These are phyloP conservation scores for Synanceia verrucosa DNA, from an alignment of 2,797 vertebrate genomes.

Conservation along the genomic window DNA sequence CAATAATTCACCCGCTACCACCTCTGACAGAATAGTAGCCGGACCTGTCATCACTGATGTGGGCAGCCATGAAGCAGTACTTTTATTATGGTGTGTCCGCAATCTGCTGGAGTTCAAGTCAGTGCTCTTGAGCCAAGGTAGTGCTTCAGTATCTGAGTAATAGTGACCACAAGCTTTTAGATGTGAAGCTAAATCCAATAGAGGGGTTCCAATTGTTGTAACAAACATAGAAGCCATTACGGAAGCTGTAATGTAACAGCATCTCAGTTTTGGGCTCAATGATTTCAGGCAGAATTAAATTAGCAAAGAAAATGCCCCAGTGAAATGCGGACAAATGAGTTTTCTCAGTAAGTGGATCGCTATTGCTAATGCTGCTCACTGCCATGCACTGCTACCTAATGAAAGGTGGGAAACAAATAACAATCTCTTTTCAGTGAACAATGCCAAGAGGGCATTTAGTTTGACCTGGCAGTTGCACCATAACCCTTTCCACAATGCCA, in stretches of 20 bases:
- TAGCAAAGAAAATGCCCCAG: conserved; percentile 21
- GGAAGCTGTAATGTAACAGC: conserved; percentile 22
- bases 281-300: conserved; percentile 41
- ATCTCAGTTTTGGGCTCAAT: conserved; percentile 1
- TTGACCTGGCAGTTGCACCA: conserved; percentile 27
- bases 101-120: conserved; percentile 30
- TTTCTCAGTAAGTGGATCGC: conserved; percentile 24
- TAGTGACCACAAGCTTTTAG: conserved; percentile 63
- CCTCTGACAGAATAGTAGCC: too few species aligned
- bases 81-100: conserved; percentile 32
- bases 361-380: conserved; percentile 31
- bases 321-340: conserved; percentile 39
- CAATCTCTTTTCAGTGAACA: conserved; percentile 46
- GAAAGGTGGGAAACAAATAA: conserved; percentile 32
- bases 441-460: conserved; percentile 45
- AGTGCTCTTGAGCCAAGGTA: conserved; percentile 35
- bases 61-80: neutral
- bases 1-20: too few species aligned
- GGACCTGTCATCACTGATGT: too few species aligned
- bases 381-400: conserved; percentile 21
- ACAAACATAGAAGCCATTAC: neutral
- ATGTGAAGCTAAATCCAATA: conserved; percentile 43
- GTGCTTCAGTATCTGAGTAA: conserved; percentile 27
- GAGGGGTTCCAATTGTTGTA: conserved; percentile 20
- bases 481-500: conserved; percentile 35